Base-by-base conservation (phyloP, 1,140 invertebrate genomes). In the Oscheius sp. region DNA sequence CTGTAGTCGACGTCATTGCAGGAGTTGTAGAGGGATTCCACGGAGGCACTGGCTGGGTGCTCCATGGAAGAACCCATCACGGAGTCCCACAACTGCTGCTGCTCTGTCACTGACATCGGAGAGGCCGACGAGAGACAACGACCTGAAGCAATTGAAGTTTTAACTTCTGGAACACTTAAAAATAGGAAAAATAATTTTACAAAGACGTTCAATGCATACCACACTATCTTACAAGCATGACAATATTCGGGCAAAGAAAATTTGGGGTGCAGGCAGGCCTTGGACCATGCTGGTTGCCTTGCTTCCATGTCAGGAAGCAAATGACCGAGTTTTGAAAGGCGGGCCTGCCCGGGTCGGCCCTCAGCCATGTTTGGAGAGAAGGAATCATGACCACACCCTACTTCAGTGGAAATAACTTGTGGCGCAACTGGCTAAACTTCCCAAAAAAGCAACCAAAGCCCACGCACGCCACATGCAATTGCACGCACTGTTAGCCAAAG, bases 71-170 rank as follows among this genome's bases (percentile, higher is more conserved):
- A 68, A 49, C 52, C 55, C 67, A 68, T 28, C 46, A 68, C 52
- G 32, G 52, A 29, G 61, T 38, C 45, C 67, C 67, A 68, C 49
- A 68, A 42, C 38, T 58, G 49, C 36, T 68, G 67, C 20, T 55
- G 49, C 61, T 68, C 67, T 32, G 67, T 55, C 35, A 55, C 52
- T 68, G 67, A 68, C 55, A 68, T 68, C 20, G 67, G 67, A 1
- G 67, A 68, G 20, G 67, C 67, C 35, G 67, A 68, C 23, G 49
- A 58, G 67, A 68, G 67, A 28, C 67, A 68, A 28, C 67, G 67
- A 46, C 67, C 67, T 55, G 49, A 4, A 55, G 28, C 7, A 42
- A 10, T n/a, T 10, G 7, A n/a, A 42, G 7, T 42, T n/a, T 42
- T 7, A 42, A n/a, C 7, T 7, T n/a, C 38, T 42, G 38, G n/a